Percentiles rank a stretch among this genome's conserved stretches.
Evolutionary conservation across 2,888 invertebrate genomes (phyloP).

Genomic region (Patella depressa): DNA sequence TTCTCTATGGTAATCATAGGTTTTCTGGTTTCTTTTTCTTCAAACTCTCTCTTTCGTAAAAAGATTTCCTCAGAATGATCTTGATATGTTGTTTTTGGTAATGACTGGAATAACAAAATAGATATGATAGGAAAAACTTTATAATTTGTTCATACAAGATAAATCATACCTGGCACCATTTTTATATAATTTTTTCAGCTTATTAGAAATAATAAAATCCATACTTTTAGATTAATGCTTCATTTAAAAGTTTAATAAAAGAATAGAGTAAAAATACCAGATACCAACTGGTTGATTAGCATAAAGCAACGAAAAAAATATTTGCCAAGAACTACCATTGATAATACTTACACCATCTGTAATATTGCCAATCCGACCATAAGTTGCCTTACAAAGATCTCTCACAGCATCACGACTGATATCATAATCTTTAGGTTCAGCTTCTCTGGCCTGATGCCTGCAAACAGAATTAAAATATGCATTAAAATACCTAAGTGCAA

Average conservation of each 20-base stretch:
- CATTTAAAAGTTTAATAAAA: too few species aligned
- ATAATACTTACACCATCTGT: conserved; percentile 60
- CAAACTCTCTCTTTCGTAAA: conserved; percentile 54
- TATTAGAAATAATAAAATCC: too few species aligned
- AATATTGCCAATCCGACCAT: conserved; percentile 63
- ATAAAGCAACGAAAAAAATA: too few species aligned
- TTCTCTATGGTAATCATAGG: conserved; percentile 62
- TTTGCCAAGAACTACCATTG: too few species aligned
- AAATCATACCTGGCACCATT: too few species aligned
- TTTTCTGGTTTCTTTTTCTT: conserved; percentile 57
- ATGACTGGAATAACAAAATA: conserved; percentile 43
- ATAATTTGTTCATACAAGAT: too few species aligned
- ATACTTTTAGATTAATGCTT: too few species aligned
- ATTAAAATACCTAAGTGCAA: neutral
- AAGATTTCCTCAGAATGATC: conserved; percentile 58
- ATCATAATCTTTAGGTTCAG: conserved; percentile 70
- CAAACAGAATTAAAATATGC: conserved; percentile 22
- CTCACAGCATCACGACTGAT: conserved; percentile 57
- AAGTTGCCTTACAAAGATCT: conserved; percentile 63
- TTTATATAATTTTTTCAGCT: too few species aligned
- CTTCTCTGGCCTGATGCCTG: conserved; percentile 69
- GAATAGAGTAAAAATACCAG: too few species aligned
- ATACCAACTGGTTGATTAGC: too few species aligned
- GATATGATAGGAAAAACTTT: too few species aligned
- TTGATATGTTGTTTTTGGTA: conserved; percentile 68